Conservation (phyloP, 2,113 vertebrate species). For the Mola mola region DNA sequence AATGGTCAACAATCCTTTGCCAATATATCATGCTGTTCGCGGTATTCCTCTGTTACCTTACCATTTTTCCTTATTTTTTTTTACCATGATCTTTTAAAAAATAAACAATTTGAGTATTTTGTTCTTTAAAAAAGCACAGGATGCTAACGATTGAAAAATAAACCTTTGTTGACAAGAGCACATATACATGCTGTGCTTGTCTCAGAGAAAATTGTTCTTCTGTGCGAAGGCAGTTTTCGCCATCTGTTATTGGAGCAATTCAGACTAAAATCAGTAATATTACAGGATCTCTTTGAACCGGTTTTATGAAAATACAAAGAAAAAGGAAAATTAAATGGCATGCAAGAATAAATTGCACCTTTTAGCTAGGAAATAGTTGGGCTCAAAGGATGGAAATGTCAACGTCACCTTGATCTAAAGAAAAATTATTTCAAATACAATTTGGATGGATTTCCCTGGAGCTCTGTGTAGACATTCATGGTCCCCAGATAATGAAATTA, state of each 20-base stretch:
- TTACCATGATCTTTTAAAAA: slow-evolving; percentile 23
- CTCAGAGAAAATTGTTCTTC: no score
- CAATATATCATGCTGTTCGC: slow-evolving; percentile 20
- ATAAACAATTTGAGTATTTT: background rate
- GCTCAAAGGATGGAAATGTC: background rate
- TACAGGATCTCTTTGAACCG: background rate
- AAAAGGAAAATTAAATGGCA: background rate
- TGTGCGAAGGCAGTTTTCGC: no score
- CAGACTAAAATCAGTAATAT: slow-evolving; percentile 19
- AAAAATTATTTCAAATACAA: background rate
- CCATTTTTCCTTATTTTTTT: background rate
- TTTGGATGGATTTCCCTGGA: background rate
- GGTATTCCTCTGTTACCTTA: slow-evolving; percentile 10
- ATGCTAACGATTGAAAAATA: background rate
- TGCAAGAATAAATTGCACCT: background rate
- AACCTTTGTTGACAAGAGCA: slow-evolving; percentile 2
- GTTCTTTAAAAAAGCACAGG: background rate
- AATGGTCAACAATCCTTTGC: slow-evolving; percentile 40
- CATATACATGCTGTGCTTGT: no score
- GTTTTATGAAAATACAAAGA: background rate
- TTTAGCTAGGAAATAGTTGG: background rate
- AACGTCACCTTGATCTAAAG: background rate
- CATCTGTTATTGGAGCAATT: slow-evolving; percentile 20
- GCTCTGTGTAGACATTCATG: background rate
- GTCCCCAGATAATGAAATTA: background rate